Conservation (phyloP, 2,113 vertebrate species). For the Hylia prasina region DNA sequence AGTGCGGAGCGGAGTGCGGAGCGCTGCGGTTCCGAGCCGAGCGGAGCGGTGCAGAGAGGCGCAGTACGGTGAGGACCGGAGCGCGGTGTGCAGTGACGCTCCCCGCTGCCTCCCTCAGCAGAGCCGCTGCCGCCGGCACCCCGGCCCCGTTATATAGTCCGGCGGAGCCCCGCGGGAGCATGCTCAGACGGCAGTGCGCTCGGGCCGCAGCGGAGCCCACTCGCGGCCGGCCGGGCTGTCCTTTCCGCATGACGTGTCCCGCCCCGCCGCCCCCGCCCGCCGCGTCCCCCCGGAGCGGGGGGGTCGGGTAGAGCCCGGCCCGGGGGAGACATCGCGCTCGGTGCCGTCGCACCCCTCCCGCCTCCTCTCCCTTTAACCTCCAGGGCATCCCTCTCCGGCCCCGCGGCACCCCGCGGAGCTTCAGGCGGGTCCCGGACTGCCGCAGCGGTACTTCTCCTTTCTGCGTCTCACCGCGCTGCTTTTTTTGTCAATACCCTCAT, state of each 20-base stretch:
- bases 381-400: neutral
- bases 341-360: too few species aligned
- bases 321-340: neutral
- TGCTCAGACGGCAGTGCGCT: slow-evolving; percentile 65
- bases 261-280: neutral
- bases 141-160: slow-evolving; percentile 49
- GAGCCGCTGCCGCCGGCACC: neutral
- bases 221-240: slow-evolving; percentile 15
- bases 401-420: neutral
- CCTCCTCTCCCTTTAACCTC: neutral
- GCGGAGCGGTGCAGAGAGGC: neutral
- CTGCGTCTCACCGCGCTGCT: neutral
- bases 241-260: slow-evolving; percentile 60
- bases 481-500: neutral
- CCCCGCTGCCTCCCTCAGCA: neutral
- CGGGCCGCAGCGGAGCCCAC: slow-evolving; percentile 2
- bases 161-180: slow-evolving; percentile 57
- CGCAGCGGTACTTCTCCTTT: neutral
- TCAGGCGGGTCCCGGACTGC: too few species aligned
- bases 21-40: neutral
- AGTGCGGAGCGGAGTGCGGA: too few species aligned
- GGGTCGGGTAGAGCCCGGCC: neutral
- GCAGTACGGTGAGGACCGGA: neutral
- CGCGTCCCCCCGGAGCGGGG: neutral
- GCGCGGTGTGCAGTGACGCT: rapidly evolving